These are phyloP conservation scores for Dicrostonyx torquatus DNA, from an alignment of 2,797 vertebrate species.

Conservation along the genomic window DNA sequence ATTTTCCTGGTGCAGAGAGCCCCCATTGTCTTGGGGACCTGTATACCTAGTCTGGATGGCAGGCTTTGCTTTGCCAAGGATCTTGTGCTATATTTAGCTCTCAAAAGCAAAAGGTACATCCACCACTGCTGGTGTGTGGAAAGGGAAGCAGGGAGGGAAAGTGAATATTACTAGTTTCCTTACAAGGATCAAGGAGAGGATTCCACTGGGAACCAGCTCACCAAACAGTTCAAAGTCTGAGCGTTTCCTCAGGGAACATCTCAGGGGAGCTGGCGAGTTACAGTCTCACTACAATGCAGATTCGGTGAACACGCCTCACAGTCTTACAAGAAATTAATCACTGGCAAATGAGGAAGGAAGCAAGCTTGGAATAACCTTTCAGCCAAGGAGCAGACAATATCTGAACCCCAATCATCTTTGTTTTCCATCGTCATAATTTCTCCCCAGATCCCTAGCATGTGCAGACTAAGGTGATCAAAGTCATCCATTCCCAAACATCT, in stretches of 20 bases:
- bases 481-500: neutral
- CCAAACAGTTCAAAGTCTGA: neutral
- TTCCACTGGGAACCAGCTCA: neutral
- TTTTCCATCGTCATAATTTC: neutral
- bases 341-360: neutral
- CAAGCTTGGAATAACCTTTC: neutral
- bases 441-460: neutral
- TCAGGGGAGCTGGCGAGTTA: rapidly evolving
- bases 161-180: neutral
- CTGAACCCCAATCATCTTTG: neutral
- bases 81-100: neutral
- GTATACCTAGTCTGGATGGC: neutral
- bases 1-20: neutral
- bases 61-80: slow-evolving; percentile 4
- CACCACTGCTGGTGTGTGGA: neutral
- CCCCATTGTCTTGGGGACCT: neutral
- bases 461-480: neutral
- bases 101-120: neutral
- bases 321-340: neutral
- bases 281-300: neutral
- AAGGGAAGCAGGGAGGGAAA: neutral
- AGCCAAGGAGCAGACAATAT: neutral
- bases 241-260: neutral
- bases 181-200: neutral
- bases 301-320: neutral